Conservation (phyloP, 1,140 invertebrate genomes). For the Plodia interpunctella region DNA sequence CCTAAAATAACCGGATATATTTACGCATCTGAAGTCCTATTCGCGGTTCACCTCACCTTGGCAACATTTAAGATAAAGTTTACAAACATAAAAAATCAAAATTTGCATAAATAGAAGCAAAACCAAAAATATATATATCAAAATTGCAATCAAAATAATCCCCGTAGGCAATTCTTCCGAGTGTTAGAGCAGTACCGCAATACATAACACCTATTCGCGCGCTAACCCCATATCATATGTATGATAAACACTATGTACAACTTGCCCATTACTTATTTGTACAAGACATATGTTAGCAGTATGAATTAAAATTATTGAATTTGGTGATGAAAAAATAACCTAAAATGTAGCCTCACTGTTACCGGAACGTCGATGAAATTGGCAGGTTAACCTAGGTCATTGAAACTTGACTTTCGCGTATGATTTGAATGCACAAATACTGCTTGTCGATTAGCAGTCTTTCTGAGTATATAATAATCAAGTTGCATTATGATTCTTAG, state of each 20-base stretch:
- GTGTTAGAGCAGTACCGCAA: conserved; percentile 30
- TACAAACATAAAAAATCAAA: conserved; percentile 41
- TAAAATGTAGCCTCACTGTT: conserved; percentile 41
- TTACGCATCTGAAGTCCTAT: not conserved
- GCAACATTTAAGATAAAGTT: conserved; percentile 44
- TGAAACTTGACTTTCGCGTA: conserved; percentile 55
- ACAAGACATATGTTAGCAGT: conserved; percentile 44
- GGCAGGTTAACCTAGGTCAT: conserved; percentile 72
- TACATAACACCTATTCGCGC: conserved; percentile 23
- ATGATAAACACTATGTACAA: conserved; percentile 35
- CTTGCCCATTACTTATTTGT: conserved; percentile 30
- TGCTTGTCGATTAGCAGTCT: conserved; percentile 40
- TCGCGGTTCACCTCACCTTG: conserved; percentile 15
- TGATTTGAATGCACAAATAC: conserved; percentile 40
- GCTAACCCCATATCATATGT: conserved; percentile 23
- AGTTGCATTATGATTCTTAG: not conserved
- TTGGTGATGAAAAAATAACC: conserved; percentile 53
- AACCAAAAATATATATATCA: conserved; percentile 21
- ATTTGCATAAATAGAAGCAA: conserved; percentile 18
- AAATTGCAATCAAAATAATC: conserved; percentile 22
- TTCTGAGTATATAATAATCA: not conserved
- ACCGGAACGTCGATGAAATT: conserved; percentile 49
- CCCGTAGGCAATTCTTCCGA: conserved; percentile 14
- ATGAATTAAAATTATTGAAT: conserved; percentile 37
- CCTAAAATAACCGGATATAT: conserved; percentile 16